Evolutionary conservation across 2,797 vertebrate genomes (phyloP), one percentile per base, ranked within the genome.

Genomic region (Bovichtus diacanthus): DNA sequence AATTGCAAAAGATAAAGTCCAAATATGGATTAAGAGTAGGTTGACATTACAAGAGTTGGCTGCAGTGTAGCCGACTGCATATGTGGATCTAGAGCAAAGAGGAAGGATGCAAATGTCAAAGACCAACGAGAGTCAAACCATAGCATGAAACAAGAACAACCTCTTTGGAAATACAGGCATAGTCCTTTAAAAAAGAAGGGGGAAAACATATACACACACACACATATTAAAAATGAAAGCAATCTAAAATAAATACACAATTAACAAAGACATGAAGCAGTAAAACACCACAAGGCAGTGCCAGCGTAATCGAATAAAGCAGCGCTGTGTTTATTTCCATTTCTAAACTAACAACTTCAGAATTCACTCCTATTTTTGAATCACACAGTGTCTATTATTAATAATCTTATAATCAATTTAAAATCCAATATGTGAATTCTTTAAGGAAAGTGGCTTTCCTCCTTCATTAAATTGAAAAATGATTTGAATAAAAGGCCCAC

Each of bases 271-370:
- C 1, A 60, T 71, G 49, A 67, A 81, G 34, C 58, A 55, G 59
- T 67, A 38, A 74, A 67, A 80, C 55, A 80, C 47, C 58, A 41
- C 19, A 80, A 80, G 76, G 64, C 80, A 81, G 38, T 55, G 53
- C 72, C 25, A 84, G 47, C 66, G 36, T 70, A 27, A 74, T 82
- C 23, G 67, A 34, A 72, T 44, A 4, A 51, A 79, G 49, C 38
- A 70, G 65, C 63, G 23, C 50, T 63, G n/a, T 39, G 38, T 67
- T 73, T 69, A 36, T 50, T 49, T 55, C 21, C 31, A 27, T 65
- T 55, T 78, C 50, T 80, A 59, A 18, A 56, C 36, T 25, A 62
- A 76, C 58, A 71, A n/a, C 10, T 44, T 43, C 27, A 66, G 60
- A 44, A 65, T 6, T 0, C 4, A 46, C 38, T 6, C 31, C 39